Evolutionary conservation across 1,140 invertebrate genomes (phyloP).

Genomic region (Drosophila grimshawi): DNA sequence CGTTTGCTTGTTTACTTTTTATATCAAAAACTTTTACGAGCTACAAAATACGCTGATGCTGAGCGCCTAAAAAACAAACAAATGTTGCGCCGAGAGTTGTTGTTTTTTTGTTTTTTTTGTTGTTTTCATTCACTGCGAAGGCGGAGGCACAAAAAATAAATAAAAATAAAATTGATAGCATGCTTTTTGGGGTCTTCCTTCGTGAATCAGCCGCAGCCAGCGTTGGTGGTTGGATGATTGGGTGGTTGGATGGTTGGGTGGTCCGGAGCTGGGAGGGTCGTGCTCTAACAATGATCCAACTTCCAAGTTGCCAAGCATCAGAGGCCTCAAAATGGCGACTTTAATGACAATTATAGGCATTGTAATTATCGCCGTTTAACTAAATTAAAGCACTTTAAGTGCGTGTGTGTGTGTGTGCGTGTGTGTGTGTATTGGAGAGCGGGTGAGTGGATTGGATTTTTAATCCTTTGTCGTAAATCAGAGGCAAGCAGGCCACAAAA

Average conservation of each 20-base stretch:
- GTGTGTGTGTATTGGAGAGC: background rate
- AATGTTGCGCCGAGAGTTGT: constrained; percentile 38
- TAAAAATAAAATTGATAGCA: constrained; percentile 76
- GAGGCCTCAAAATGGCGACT: constrained; percentile 22
- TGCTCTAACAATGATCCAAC: background rate
- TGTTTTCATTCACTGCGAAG: background rate
- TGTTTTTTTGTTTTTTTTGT: background rate
- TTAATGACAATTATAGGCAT: constrained; percentile 48
- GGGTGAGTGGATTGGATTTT: no score
- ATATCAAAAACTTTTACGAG: constrained; percentile 81
- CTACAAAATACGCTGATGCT: constrained; percentile 75
- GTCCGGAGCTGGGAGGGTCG: background rate
- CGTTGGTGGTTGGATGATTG: background rate
- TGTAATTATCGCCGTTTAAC: constrained; percentile 41
- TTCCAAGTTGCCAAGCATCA: background rate
- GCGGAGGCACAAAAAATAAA: constrained; percentile 55
- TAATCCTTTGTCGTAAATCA: no score
- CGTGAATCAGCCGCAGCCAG: no score
- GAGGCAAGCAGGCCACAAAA: background rate
- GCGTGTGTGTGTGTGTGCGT: background rate
- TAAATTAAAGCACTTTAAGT: constrained; percentile 18
- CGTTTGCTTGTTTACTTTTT: constrained; percentile 70
- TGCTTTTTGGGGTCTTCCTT: constrained; percentile 41
- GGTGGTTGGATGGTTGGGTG: background rate
- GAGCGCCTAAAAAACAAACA: constrained; percentile 63